Evolutionary conservation across 1,140 invertebrate species (phyloP), one percentile per base, ranked within the genome.

Genomic region (Drosophila persimilis): DNA sequence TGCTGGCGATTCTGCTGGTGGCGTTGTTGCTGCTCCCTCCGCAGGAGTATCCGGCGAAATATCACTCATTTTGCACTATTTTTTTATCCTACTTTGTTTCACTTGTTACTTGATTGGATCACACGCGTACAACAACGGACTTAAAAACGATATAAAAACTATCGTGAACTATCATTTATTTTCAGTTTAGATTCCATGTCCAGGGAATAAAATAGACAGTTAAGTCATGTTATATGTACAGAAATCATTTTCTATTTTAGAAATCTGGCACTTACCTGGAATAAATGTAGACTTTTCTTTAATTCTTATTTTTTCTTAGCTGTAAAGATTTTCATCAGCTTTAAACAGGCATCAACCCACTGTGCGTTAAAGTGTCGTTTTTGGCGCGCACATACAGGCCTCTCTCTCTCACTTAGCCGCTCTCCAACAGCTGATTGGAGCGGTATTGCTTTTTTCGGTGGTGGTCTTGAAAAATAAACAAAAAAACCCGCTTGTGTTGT

Each of bases 351-450:
- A 22, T 24, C 59, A 24, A 26, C 63, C 61, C 79, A 83, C 74
- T 71, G 76, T 79, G 52, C 65, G 31, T 39, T 39, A 3, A 13
- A 46, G 45, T 60, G 43, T 44, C 64, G 69, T 73, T 80, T 84
- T 84, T 69, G 80, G 80, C 80, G 80, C 71, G 72, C 72, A 76
- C 45, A 39, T 5, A 39, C 35, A 2, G 29, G 47, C 48, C 78
- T 81, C 22, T 69, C 78, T 77, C 69, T 22, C 60, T 81, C 56
- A 13, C 66, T 62, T 56, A 53, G 31, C 44, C 48, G 50, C 51
- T 72, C 35, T 64, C 41, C 6, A 80, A 84, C 80, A 84, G 80
- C 80, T 84, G 80, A 80, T 84, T 80, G 62, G 41, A 46, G 60
- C 50, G 46, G 41, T 22, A 48, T 75, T 79, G 60, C 45, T 74